These are phyloP conservation scores for Scomberomorus guttatus DNA, from an alignment of 2,797 vertebrate genomes.

Conservation along the genomic window DNA sequence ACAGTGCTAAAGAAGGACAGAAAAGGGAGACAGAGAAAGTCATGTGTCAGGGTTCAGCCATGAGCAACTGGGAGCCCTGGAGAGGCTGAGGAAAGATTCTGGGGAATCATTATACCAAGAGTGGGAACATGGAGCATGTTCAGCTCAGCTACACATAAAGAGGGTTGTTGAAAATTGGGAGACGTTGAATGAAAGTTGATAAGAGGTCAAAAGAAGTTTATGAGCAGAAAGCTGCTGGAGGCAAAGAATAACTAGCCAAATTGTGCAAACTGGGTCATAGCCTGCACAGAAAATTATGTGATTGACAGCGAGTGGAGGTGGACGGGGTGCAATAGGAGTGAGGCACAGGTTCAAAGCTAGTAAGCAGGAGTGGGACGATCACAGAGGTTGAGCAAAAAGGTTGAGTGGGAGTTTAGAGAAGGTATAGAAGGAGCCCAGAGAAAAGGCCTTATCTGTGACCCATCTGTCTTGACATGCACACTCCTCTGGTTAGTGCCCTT, in stretches of 20 bases:
- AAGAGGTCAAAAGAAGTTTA: slow-evolving; percentile 40
- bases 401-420: slow-evolving; percentile 55
- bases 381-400: slow-evolving; percentile 55
- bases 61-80: slow-evolving; percentile 42
- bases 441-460: slow-evolving; percentile 76
- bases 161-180: slow-evolving; percentile 26
- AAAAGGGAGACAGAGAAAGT: slow-evolving; percentile 45
- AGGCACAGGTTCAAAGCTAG: slow-evolving; percentile 64
- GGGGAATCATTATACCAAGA: background rate
- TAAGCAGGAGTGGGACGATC: slow-evolving; percentile 45
- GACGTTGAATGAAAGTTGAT: slow-evolving; percentile 39
- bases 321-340: slow-evolving; percentile 48
- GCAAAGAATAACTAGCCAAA: slow-evolving; percentile 25
- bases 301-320: slow-evolving; percentile 56
- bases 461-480: slow-evolving; percentile 81
- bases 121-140: slow-evolving; percentile 1
- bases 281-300: slow-evolving; percentile 39
- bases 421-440: slow-evolving; percentile 51
- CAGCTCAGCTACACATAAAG: slow-evolving; percentile 5
- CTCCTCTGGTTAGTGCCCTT: slow-evolving; percentile 72
- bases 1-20: slow-evolving; percentile 27
- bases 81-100: slow-evolving; percentile 34
- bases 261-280: slow-evolving; percentile 36
- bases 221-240: slow-evolving; percentile 19
- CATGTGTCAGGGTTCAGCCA: slow-evolving; percentile 63